phyloP scores from a whole-genome alignment of 2,797 vertebrate genomes.

The Holocentrus rufus region DNA sequence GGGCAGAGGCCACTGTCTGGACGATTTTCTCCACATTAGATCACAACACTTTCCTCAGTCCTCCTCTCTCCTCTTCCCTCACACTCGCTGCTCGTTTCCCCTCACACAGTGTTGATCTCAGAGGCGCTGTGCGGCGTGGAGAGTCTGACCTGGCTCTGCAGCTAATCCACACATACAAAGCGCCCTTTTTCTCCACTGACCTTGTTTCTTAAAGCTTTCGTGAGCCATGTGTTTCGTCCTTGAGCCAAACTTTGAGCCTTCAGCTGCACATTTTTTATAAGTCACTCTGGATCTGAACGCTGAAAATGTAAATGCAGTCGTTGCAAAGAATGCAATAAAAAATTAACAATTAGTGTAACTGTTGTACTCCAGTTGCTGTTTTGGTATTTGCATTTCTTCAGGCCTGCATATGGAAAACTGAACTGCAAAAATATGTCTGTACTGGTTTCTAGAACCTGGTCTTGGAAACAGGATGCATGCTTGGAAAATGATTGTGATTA shows the following conservation, averaged over 20 bases:
- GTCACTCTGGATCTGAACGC: no score
- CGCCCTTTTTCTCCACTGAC: conserved; percentile 10
- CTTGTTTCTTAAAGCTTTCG: conserved; percentile 22
- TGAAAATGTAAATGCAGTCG: no score
- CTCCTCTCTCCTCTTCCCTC: not conserved
- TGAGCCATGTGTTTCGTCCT: conserved; percentile 7
- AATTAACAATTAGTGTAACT: no score
- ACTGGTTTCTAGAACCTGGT: no score
- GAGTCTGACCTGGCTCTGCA: not conserved
- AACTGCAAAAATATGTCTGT: no score
- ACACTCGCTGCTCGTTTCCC: no score
- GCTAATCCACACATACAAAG: conserved; percentile 32
- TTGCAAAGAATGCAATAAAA: no score
- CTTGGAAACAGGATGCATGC: no score
- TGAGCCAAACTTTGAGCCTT: not conserved
- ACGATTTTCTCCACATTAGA: conserved; percentile 11
- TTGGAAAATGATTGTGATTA: no score
- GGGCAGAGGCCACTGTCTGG: conserved; percentile 14
- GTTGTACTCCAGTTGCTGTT: no score
- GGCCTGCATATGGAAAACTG: no score
- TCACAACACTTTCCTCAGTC: not conserved
- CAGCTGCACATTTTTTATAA: not conserved
- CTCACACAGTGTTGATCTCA: not conserved
- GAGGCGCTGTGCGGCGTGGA: not conserved
- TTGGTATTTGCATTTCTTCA: no score